Base-by-base conservation (phyloP, 2,797 vertebrate genomes). In the Streptopelia turtur region DNA sequence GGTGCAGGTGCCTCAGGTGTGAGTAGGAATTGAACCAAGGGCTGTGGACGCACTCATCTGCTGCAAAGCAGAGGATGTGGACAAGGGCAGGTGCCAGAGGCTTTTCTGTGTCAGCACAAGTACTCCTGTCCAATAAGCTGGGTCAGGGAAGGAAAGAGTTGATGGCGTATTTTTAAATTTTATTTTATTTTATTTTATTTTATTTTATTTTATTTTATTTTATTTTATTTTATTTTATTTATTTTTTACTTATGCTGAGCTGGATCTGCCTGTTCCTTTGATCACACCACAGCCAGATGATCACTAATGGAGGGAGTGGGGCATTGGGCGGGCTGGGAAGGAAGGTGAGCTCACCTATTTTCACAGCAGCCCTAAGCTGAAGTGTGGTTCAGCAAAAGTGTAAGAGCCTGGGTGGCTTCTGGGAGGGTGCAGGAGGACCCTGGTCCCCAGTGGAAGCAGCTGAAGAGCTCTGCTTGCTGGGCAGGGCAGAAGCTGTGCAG, bases 401-500 rank as follows among this genome's bases (percentile, higher is more conserved):
- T 66, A 64, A 70, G 25, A 90, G 35, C 16, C 39, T 71, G 43
- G 24, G 16, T 3, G 43, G 8, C 23, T 52, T 53, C 23, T 11
- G 16, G 52, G 41, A 64, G 31, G 28, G 25, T 4, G 0, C 55
- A 56, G 20, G 25, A 70, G n/a, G 47, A 33, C 13, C 8, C 13
- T 28, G 23, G 17, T 79, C 20, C 13, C 5, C 2, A 1, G 6
- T 39, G 47, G 50, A 50, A 13, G 3, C 33, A 65, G 37, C 21
- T 52, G 33, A 57, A 15, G 41, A 64, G 14, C 23, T 1, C 9
- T 53, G 21, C 31, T 70, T 22, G 20, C 27, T 76, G 35, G 31
- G n/a, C 2, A 3, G 41, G 47, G 25, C 52, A 90, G 22, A 74
- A n/a, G 6, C 45, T 66, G 43, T 1, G 1, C 1, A 0, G 10